phyloP scores from a whole-genome alignment of 2,888 invertebrate species.

The Nematopogon swammerdamellus region DNA sequence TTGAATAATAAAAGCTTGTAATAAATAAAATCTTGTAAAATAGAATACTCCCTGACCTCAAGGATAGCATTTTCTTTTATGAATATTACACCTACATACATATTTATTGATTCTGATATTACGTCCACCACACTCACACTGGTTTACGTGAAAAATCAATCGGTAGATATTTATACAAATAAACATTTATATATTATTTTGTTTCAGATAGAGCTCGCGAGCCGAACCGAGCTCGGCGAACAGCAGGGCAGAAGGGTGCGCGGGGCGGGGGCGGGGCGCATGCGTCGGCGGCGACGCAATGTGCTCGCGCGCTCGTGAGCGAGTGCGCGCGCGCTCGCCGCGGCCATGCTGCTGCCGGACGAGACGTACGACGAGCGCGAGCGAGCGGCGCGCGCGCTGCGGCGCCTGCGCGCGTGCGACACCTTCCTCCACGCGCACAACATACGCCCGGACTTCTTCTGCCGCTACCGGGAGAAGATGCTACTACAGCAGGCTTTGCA shows the following conservation, averaged over 20 bases:
- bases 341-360: constrained; percentile 69
- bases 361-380: constrained; percentile 69
- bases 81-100: too few species aligned
- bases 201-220: too few species aligned
- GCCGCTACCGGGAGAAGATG: constrained; percentile 59
- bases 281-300: constrained; percentile 56
- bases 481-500: constrained; percentile 44
- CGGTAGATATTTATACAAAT: too few species aligned
- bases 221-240: too few species aligned
- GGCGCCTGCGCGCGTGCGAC: constrained; percentile 36
- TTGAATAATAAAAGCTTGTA: too few species aligned
- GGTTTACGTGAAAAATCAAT: too few species aligned
- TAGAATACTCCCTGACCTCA: too few species aligned
- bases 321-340: constrained; percentile 51
- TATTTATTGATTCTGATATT: too few species aligned
- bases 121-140: too few species aligned
- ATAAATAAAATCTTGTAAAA: too few species aligned
- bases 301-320: constrained; percentile 63
- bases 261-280: constrained; percentile 15
- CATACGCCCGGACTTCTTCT: constrained; percentile 75
- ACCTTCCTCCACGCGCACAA: constrained; percentile 47
- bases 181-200: too few species aligned
- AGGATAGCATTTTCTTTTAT: too few species aligned
- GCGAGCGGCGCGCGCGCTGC: constrained; percentile 54
- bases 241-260: constrained; percentile 9